phyloP scores from a whole-genome alignment of 1,140 invertebrate genomes.

The Dendroctonus ponderosae region DNA sequence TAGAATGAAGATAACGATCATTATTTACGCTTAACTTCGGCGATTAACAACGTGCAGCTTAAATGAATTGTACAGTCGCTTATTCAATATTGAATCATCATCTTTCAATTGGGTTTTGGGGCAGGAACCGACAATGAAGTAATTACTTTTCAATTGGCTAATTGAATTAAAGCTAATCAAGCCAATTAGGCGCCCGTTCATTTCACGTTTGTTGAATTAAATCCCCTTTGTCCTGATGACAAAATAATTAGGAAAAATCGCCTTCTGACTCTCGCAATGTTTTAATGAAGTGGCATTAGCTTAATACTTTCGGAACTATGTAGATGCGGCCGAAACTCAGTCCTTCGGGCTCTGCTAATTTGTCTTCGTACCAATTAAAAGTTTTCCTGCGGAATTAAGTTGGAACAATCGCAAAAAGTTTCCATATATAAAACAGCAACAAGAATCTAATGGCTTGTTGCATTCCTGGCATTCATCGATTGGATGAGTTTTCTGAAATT shows the following conservation, averaged over 20 bases:
- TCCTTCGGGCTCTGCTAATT: no score
- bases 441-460: no score
- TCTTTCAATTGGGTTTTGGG: constrained; percentile 1
- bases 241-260: constrained; percentile 23
- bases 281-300: constrained; percentile 18
- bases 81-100: constrained; percentile 17
- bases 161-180: constrained; percentile 34
- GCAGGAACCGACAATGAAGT: constrained; percentile 23
- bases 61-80: constrained; percentile 11
- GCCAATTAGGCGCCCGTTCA: constrained; percentile 19
- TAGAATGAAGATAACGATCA: constrained; percentile 9
- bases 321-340: no score
- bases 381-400: no score
- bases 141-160: constrained; percentile 36
- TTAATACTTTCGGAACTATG: constrained; percentile 2
- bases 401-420: no score
- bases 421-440: no score
- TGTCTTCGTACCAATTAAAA: no score
- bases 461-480: no score
- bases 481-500: no score
- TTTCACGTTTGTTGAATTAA: constrained; percentile 19
- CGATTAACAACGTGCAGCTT: not conserved
- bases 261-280: constrained; percentile 12
- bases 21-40: not conserved
- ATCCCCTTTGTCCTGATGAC: constrained; percentile 12